These are phyloP conservation scores for Callithrix jacchus DNA, from an alignment of 2,113 vertebrate species.

Conservation along the genomic window DNA sequence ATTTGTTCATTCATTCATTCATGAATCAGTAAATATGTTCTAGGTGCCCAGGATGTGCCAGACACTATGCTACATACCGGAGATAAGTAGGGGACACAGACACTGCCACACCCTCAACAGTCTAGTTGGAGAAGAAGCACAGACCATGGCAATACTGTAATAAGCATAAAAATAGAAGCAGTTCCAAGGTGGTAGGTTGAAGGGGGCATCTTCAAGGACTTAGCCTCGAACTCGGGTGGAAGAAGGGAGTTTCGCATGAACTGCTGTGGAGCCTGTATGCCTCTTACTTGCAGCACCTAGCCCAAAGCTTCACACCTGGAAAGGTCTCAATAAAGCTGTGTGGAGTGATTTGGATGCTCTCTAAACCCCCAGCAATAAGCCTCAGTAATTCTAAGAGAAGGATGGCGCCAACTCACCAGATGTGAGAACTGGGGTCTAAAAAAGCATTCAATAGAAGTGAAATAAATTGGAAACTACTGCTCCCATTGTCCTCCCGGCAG, in stretches of 20 bases:
- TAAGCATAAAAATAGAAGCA: background rate
- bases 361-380: background rate
- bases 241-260: background rate
- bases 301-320: background rate
- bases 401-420: slow-evolving; percentile 24
- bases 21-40: background rate
- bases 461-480: slow-evolving; percentile 70
- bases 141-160: background rate
- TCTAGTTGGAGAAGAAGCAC: background rate
- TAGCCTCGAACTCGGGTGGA: background rate
- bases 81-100: background rate
- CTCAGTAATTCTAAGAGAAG: background rate
- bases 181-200: background rate
- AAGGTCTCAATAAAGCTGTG: background rate
- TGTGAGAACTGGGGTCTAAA: slow-evolving; percentile 44
- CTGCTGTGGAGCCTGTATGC: background rate
- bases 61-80: background rate
- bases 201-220: background rate
- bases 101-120: too few species aligned
- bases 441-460: slow-evolving; percentile 23
- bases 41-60: background rate
- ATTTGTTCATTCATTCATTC: background rate
- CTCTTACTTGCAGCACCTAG: background rate
- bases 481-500: slow-evolving; percentile 57
- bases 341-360: background rate